These are phyloP conservation scores for Baryphthengus martii DNA, from an alignment of 2,113 vertebrate species.

Conservation along the genomic window DNA sequence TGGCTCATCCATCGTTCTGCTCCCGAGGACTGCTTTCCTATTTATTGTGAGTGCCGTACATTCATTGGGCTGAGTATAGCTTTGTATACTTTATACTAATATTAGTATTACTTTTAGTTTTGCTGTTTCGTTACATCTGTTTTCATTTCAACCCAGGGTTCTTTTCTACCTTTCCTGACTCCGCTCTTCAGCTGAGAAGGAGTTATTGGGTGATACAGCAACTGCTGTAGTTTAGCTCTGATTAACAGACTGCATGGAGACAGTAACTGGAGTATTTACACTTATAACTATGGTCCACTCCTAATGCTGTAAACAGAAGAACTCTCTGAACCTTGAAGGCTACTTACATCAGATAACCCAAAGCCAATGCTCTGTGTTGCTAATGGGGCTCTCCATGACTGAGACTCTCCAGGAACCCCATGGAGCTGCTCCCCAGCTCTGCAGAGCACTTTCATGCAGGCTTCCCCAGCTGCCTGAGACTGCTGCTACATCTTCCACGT, in stretches of 20 bases:
- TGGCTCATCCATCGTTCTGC: not conserved
- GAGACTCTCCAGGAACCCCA: not conserved
- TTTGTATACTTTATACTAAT: not conserved
- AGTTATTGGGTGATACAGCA: not conserved
- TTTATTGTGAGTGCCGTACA: not conserved
- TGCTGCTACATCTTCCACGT: not conserved
- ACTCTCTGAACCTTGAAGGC: not conserved
- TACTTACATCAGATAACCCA: not conserved
- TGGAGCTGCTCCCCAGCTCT: not conserved
- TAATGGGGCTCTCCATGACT: not conserved
- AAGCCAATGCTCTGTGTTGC: not conserved
- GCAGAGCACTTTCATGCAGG: not conserved
- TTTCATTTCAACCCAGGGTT: not conserved
- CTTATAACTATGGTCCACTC: not conserved
- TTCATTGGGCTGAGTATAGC: not conserved
- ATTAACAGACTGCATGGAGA: not conserved
- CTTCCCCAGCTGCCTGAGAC: fast-evolving
- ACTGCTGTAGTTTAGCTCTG: not conserved
- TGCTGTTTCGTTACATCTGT: not conserved
- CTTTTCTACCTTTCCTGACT: not conserved
- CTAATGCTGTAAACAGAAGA: not conserved
- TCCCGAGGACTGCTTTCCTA: not conserved
- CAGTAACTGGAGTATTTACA: not conserved
- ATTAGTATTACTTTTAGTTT: not conserved
- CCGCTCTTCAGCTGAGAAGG: not conserved